These are phyloP conservation scores for Hirtodrosophila trivittata DNA, from an alignment of 2,888 invertebrate species.

Conservation along the genomic window DNA sequence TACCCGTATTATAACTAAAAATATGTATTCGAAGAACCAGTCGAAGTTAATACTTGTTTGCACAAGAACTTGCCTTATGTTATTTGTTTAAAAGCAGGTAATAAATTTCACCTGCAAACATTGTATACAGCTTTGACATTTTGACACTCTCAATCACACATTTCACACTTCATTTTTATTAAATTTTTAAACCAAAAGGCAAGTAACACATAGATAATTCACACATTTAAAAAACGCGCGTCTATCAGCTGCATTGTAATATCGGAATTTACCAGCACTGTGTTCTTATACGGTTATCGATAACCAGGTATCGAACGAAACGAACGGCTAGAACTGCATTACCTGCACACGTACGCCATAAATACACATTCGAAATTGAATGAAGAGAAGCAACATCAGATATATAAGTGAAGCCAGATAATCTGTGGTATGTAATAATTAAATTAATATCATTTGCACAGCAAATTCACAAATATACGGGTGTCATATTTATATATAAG, in stretches of 20 bases:
- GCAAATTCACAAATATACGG: too few relatives aligned
- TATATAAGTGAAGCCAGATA: too few relatives aligned
- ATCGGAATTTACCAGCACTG: not conserved
- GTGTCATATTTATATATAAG: too few relatives aligned
- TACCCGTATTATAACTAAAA: too few relatives aligned
- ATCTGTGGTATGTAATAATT: too few relatives aligned
- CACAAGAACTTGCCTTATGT: too few relatives aligned
- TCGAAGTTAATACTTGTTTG: too few relatives aligned
- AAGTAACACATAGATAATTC: not conserved
- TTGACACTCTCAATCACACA: conserved; percentile 11
- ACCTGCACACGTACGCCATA: not conserved
- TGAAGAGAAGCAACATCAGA: not conserved
- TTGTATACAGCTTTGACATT: not conserved
- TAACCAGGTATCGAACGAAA: not conserved
- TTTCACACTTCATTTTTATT: not conserved
- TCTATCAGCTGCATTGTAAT: not conserved
- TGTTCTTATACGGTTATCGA: conserved; percentile 24
- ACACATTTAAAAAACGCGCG: conserved; percentile 14
- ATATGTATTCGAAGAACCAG: too few relatives aligned
- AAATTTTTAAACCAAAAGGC: not conserved
- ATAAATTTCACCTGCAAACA: not conserved
- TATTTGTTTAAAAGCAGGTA: too few relatives aligned
- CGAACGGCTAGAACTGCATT: conserved; percentile 1
- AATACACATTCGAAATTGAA: not conserved
- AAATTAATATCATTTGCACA: too few relatives aligned